These are phyloP conservation scores for Papilio dardanus DNA, from an alignment of 1,140 invertebrate species.

Conservation along the genomic window DNA sequence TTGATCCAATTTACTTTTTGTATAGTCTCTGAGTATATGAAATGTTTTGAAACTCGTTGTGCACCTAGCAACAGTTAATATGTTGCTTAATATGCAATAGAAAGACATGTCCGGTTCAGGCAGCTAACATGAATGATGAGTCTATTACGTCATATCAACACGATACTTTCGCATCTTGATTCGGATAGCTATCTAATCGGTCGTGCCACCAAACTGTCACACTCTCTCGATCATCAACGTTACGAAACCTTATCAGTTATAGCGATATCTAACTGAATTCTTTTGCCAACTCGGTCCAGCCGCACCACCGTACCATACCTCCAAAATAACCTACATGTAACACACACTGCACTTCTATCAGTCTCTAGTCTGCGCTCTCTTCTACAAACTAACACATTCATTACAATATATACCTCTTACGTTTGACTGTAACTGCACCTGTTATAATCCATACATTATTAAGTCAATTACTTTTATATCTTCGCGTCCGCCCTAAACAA, in stretches of 20 bases:
- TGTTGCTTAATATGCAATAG: background rate
- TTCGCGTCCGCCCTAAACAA: background rate
- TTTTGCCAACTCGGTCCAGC: background rate
- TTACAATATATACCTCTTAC: background rate
- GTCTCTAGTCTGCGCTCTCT: background rate
- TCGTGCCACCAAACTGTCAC: conserved; percentile 9
- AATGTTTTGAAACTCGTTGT: no score
- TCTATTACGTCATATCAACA: background rate
- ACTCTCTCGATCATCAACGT: background rate
- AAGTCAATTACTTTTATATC: background rate
- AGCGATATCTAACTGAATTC: background rate
- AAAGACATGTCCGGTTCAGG: background rate
- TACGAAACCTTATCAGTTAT: conserved; percentile 19
- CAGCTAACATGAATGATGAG: background rate
- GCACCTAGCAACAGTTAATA: background rate
- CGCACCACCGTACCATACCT: background rate
- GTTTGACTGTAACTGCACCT: background rate
- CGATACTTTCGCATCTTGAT: background rate
- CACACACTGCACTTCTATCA: background rate
- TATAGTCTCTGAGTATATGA: no score
- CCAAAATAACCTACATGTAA: background rate
- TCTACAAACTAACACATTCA: background rate
- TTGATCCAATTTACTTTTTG: no score
- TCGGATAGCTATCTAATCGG: background rate
- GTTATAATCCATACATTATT: background rate